Evolutionary conservation across 2,888 invertebrate genomes (phyloP).

Genomic region (Scaptomyza polygonia): DNA sequence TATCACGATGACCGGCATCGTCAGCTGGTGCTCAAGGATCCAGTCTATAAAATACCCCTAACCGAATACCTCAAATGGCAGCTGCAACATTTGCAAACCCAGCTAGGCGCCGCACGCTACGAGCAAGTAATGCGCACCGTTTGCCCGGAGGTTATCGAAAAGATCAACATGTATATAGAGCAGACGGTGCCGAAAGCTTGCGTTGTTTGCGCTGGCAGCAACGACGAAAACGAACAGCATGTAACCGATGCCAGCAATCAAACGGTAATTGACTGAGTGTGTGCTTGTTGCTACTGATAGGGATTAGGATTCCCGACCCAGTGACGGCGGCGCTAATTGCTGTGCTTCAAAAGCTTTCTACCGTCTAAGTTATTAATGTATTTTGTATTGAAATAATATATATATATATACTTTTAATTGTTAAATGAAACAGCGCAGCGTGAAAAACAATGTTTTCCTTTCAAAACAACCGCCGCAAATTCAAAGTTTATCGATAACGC

Average conservation of each 20-base stretch:
- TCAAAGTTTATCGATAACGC: not conserved
- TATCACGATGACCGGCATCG: constrained; percentile 90
- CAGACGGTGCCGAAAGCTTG: constrained; percentile 77
- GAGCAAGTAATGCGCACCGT: constrained; percentile 90
- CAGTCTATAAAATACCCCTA: constrained; percentile 91
- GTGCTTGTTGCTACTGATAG: not conserved
- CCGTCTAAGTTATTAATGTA: constrained; percentile 75
- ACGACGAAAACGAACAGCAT: constrained; percentile 39
- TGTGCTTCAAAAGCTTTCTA: constrained; percentile 77
- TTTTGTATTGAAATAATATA: constrained; percentile 80
- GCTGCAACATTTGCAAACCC: constrained; percentile 88
- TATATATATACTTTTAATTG: constrained; percentile 79
- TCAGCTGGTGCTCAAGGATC: constrained; percentile 89
- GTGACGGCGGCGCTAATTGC: constrained; percentile 55
- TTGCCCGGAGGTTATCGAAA: constrained; percentile 89
- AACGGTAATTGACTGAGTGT: constrained; percentile 31
- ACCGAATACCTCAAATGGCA: constrained; percentile 89
- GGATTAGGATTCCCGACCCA: constrained; percentile 2
- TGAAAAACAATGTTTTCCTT: too few species aligned
- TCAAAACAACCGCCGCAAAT: not conserved
- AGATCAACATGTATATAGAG: constrained; percentile 85
- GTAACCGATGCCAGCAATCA: constrained; percentile 21
- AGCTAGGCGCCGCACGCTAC: constrained; percentile 91
- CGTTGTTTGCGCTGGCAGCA: constrained; percentile 63
- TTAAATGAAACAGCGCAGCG: constrained; percentile 41